These are phyloP conservation scores for Corbicula japonica DNA, from an alignment of 2,888 invertebrate genomes.

Conservation along the genomic window DNA sequence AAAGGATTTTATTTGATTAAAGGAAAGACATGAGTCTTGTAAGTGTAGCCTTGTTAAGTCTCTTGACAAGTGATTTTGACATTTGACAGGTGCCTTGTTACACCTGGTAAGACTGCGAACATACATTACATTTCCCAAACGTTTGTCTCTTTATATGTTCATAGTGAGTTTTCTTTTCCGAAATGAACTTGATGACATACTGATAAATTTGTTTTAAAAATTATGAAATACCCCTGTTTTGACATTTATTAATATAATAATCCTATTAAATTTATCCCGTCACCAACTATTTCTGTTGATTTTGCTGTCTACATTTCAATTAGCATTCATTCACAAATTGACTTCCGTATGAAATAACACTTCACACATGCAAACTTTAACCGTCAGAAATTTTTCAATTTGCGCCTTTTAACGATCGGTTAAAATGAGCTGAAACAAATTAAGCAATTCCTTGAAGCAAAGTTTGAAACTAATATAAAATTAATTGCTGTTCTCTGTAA, in stretches of 20 bases:
- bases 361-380: constrained; percentile 15
- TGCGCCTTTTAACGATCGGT: constrained; percentile 25
- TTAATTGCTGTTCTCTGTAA: constrained; percentile 50
- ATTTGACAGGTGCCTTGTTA: constrained; percentile 45
- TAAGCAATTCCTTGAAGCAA: constrained; percentile 43
- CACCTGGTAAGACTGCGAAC: background rate
- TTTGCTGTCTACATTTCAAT: constrained; percentile 14
- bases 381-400: constrained; percentile 18
- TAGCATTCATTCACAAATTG: constrained; percentile 13
- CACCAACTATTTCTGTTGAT: background rate
- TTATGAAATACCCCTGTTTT: too few relatives aligned
- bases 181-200: too few relatives aligned
- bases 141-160: too few relatives aligned
- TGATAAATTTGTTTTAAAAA: too few relatives aligned
- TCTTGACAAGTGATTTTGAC: constrained; percentile 43
- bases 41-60: constrained; percentile 23
- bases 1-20: constrained; percentile 38
- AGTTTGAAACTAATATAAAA: constrained; percentile 45
- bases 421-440: constrained; percentile 16
- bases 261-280: constrained; percentile 1
- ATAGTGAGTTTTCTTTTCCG: too few relatives aligned
- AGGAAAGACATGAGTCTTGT: constrained; percentile 34
- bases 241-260: constrained; percentile 3
- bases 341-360: constrained; percentile 10
- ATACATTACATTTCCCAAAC: too few relatives aligned